Evolutionary conservation across 2,888 invertebrate species (phyloP).

Genomic region (Drosophila greeni): DNA sequence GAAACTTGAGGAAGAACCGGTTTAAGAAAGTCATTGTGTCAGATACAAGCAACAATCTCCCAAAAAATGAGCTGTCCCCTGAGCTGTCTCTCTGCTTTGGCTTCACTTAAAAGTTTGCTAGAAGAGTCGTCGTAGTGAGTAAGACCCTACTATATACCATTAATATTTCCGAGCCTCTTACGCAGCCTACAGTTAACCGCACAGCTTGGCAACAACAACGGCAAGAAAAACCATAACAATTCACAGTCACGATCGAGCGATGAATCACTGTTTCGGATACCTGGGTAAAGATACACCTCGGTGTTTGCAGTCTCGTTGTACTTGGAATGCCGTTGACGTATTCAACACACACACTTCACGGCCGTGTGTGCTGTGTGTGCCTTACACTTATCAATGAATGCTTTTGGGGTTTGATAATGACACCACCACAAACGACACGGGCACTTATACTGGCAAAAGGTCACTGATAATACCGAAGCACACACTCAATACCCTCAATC

Average conservation of each 20-base stretch:
- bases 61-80: constrained; percentile 18
- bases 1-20: constrained; percentile 47
- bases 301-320: constrained; percentile 48
- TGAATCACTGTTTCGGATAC: constrained; percentile 59
- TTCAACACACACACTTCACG: constrained; percentile 11
- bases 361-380: constrained; percentile 6
- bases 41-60: background rate
- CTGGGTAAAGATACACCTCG: constrained; percentile 29
- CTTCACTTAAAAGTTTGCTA: background rate
- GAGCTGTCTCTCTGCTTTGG: no score
- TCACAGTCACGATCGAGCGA: constrained; percentile 45
- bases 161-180: constrained; percentile 41
- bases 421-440: constrained; percentile 1
- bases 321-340: constrained; percentile 49
- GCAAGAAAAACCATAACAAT: constrained; percentile 22
- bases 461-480: constrained; percentile 35
- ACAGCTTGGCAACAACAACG: constrained; percentile 11
- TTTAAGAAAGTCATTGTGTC: constrained; percentile 57
- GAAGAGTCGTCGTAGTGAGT: constrained; percentile 48
- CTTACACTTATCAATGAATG: constrained; percentile 62
- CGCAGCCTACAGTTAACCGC: constrained; percentile 60
- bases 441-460: constrained; percentile 19
- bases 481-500: constrained; percentile 6
- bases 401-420: constrained; percentile 51
- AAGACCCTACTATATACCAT: constrained; percentile 29